phyloP scores from a whole-genome alignment of 2,797 vertebrate genomes.

The Pseudochirops cupreus region DNA sequence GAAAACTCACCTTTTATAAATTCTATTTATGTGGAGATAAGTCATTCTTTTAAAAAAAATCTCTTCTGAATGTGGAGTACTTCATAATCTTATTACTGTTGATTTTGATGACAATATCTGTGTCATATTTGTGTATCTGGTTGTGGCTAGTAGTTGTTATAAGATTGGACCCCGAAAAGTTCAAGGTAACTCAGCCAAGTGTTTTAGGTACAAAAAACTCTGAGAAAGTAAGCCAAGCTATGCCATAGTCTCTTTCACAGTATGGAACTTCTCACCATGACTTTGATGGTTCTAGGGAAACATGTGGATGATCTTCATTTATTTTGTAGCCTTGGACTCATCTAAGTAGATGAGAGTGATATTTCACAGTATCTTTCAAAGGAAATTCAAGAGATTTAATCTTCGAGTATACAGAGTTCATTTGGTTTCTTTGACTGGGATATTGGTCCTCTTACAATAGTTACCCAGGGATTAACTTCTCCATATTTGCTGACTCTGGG shows the following conservation, averaged over 20 bases:
- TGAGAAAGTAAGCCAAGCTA: not conserved
- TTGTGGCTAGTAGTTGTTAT: not conserved
- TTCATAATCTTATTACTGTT: not conserved
- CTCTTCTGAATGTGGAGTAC: not conserved
- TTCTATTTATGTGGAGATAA: constrained; percentile 35
- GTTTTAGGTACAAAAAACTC: not conserved
- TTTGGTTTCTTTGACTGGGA: not conserved
- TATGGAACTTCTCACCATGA: not conserved
- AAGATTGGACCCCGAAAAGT: not conserved
- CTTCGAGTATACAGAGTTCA: not conserved
- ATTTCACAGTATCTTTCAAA: not conserved
- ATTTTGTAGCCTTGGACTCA: not conserved
- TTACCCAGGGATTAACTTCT: not conserved
- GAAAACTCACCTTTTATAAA: constrained; percentile 28
- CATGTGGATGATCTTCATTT: not conserved
- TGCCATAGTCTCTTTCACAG: not conserved
- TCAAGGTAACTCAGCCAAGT: not conserved
- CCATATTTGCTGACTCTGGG: not conserved
- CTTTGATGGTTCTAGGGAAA: not conserved
- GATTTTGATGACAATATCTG: not conserved
- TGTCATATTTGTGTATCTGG: not conserved
- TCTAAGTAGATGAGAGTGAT: constrained; percentile 26
- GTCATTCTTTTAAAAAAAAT: not conserved
- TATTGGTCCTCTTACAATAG: constrained; percentile 23
- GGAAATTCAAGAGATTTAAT: constrained; percentile 7